Evolutionary conservation across 2,797 vertebrate species (phyloP).

Genomic region (Phyllotis vaccarum): DNA sequence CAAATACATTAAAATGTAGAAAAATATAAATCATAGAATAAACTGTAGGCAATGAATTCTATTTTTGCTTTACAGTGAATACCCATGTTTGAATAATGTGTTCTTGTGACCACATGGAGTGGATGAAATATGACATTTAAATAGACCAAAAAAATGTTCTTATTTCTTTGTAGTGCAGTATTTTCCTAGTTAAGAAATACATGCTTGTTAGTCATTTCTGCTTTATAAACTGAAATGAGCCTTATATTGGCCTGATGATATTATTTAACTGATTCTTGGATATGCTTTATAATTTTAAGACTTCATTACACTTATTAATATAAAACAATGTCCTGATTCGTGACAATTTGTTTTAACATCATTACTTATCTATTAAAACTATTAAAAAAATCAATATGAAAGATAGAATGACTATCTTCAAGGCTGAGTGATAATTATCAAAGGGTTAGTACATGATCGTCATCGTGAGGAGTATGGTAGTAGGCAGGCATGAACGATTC

Average conservation of each 20-base stretch:
- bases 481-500: not conserved
- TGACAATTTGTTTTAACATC: constrained; percentile 72
- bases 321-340: constrained; percentile 84
- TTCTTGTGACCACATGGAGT: constrained; percentile 73
- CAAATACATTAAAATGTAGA: not conserved
- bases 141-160: constrained; percentile 82
- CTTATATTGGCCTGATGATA: constrained; percentile 76
- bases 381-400: too few species aligned
- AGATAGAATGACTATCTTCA: not conserved
- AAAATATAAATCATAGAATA: not conserved
- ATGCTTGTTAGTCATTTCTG: constrained; percentile 75
- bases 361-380: constrained; percentile 81
- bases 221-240: constrained; percentile 72
- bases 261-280: constrained; percentile 88
- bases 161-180: constrained; percentile 75
- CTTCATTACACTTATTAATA: constrained; percentile 92
- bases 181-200: constrained; percentile 71
- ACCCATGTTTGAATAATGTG: constrained; percentile 22
- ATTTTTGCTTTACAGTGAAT: constrained; percentile 67
- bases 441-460: too few species aligned
- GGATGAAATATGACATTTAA: constrained; percentile 84
- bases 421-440: not conserved
- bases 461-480: not conserved
- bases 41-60: constrained; percentile 10
- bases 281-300: constrained; percentile 91